Evolutionary conservation across 2,113 vertebrate genomes (phyloP).

Genomic region (Notiomystis cincta): DNA sequence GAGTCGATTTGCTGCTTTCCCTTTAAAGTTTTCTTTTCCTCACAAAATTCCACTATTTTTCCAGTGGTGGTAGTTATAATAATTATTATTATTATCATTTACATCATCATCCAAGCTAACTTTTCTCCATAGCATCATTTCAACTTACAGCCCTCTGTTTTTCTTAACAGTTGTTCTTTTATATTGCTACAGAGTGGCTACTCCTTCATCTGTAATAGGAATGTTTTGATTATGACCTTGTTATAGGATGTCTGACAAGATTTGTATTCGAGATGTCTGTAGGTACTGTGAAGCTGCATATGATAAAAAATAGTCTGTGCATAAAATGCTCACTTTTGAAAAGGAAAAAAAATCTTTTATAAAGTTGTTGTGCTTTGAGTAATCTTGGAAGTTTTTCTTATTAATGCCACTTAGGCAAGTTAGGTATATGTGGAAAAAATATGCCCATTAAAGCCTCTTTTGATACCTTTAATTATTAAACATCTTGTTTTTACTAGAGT

Average conservation of each 20-base stretch:
- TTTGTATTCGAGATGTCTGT: not conserved
- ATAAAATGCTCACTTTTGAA: not conserved
- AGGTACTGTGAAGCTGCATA: not conserved
- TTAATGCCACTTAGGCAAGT: not conserved
- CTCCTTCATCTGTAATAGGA: not conserved
- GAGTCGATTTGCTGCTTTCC: not conserved
- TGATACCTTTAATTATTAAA: not conserved
- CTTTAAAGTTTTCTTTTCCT: not conserved
- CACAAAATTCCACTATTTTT: not conserved
- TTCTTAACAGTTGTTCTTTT: not conserved
- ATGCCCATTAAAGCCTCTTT: not conserved
- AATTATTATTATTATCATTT: not conserved
- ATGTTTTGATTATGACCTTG: not conserved
- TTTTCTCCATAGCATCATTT: not conserved
- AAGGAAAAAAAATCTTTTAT: not conserved
- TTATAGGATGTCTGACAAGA: not conserved
- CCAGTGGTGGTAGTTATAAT: not conserved
- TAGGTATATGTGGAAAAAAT: not conserved
- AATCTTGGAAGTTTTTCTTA: not conserved
- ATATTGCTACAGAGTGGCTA: not conserved
- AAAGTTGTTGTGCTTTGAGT: not conserved
- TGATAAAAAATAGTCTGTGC: fast-evolving
- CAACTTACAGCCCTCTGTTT: not conserved
- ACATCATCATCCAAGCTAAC: not conserved
- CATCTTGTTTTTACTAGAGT: not conserved